Conservation (phyloP, 1,140 invertebrate genomes). For the Polyergus mexicanus region DNA sequence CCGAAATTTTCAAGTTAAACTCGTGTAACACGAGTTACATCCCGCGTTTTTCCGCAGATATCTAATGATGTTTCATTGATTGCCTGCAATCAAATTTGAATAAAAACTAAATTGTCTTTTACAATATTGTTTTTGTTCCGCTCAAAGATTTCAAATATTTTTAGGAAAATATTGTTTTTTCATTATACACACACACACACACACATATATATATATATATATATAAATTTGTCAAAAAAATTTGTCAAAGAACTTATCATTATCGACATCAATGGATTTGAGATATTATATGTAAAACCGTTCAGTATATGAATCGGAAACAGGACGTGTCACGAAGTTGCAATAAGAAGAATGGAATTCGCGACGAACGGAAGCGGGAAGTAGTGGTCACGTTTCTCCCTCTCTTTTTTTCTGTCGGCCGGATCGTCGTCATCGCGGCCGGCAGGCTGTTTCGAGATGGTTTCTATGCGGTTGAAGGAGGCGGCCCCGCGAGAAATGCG, state of each 20-base stretch:
- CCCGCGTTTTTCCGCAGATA: background rate
- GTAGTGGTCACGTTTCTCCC: slow-evolving; percentile 18
- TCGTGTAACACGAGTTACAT: background rate
- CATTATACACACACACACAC: no score
- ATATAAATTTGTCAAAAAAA: background rate
- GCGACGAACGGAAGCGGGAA: slow-evolving; percentile 35
- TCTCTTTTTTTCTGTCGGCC: background rate
- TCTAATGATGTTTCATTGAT: background rate
- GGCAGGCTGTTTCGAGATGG: slow-evolving; percentile 39
- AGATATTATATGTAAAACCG: background rate
- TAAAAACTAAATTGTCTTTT: background rate
- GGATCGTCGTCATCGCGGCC: slow-evolving; percentile 23
- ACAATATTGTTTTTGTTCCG: background rate
- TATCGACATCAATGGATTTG: background rate
- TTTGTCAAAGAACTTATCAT: background rate
- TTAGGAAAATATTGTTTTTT: background rate
- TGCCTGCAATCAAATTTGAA: background rate
- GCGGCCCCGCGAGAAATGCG: slow-evolving; percentile 78
- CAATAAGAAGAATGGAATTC: slow-evolving; percentile 32
- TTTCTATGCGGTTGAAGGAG: slow-evolving; percentile 64
- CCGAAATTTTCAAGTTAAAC: background rate
- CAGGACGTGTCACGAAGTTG: background rate
- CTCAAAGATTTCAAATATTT: background rate
- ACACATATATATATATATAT: no score
- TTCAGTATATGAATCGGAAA: background rate